Evolutionary conservation across 2,113 vertebrate species (phyloP).

Genomic region (Myotis lucifugus): DNA sequence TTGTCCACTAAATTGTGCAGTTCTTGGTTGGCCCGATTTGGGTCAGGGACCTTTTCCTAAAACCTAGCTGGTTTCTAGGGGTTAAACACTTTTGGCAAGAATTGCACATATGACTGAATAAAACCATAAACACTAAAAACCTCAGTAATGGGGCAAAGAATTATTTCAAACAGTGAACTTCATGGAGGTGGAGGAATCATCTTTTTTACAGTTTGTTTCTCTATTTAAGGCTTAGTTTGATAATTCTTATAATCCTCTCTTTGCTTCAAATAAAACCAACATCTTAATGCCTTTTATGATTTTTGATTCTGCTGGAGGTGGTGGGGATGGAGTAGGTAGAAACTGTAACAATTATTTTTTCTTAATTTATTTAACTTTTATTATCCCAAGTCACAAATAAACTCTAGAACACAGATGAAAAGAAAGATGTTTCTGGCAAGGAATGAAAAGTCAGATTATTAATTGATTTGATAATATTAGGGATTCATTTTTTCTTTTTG

Average conservation of each 20-base stretch:
- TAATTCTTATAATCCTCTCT: background rate
- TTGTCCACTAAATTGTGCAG: conserved; percentile 34
- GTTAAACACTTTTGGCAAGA: conserved; percentile 64
- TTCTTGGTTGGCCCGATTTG: conserved; percentile 43
- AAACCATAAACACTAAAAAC: conserved; percentile 66
- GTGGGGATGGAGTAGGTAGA: background rate
- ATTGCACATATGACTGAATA: conserved; percentile 60
- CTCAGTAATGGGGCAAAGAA: background rate
- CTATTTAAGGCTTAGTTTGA: background rate
- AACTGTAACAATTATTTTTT: background rate
- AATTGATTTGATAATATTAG: background rate
- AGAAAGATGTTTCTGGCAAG: background rate
- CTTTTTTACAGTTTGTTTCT: conserved; percentile 28
- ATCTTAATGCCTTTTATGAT: background rate
- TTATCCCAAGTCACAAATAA: background rate
- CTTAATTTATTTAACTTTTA: background rate
- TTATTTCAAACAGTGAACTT: conserved; percentile 42
- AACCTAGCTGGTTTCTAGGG: conserved; percentile 71
- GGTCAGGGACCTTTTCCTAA: conserved; percentile 63
- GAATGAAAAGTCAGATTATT: background rate
- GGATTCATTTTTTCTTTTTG: background rate
- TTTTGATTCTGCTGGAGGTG: background rate
- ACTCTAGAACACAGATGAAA: background rate
- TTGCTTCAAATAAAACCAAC: background rate
- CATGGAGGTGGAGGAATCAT: background rate